These are phyloP conservation scores for Nasonia longicornis DNA, from an alignment of 1,140 invertebrate species.

Conservation along the genomic window DNA sequence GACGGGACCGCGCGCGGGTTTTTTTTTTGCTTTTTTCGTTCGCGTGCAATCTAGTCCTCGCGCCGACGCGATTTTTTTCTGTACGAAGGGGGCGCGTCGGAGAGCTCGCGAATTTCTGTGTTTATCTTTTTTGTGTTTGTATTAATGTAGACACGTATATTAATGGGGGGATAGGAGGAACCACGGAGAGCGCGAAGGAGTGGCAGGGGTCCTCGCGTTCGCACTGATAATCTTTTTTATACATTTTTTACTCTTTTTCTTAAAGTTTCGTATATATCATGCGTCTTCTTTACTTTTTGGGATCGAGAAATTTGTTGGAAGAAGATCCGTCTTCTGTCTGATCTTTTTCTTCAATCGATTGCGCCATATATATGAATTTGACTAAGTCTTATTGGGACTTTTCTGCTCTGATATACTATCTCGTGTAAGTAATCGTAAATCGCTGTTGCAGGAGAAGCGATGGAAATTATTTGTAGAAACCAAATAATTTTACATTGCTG, in stretches of 20 bases:
- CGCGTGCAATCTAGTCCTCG: slow-evolving; percentile 47
- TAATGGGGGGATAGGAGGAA: neutral
- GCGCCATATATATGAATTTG: slow-evolving; percentile 3
- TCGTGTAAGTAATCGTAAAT: neutral
- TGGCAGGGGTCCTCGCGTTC: neutral
- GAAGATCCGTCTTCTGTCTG: neutral
- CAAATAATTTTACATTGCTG: neutral
- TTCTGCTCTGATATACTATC: neutral
- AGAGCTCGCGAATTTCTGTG: slow-evolving; percentile 31
- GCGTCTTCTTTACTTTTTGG: slow-evolving; percentile 7
- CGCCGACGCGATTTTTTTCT: slow-evolving; percentile 41
- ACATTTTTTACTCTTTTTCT: neutral
- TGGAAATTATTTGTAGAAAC: neutral
- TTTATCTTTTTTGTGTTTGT: slow-evolving; percentile 7
- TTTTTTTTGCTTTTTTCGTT: slow-evolving; percentile 39
- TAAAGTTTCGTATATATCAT: neutral
- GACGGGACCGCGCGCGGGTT: slow-evolving; percentile 1
- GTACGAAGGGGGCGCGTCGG: slow-evolving; percentile 4
- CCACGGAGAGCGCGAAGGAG: neutral
- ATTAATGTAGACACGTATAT: slow-evolving; percentile 3
- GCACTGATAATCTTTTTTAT: neutral
- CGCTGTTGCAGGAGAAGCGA: neutral
- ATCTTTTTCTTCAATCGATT: neutral
- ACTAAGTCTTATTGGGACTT: neutral
- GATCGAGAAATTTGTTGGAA: slow-evolving; percentile 30